Base-by-base conservation (phyloP, 2,888 invertebrate species). In the Anthrax anthrax region DNA sequence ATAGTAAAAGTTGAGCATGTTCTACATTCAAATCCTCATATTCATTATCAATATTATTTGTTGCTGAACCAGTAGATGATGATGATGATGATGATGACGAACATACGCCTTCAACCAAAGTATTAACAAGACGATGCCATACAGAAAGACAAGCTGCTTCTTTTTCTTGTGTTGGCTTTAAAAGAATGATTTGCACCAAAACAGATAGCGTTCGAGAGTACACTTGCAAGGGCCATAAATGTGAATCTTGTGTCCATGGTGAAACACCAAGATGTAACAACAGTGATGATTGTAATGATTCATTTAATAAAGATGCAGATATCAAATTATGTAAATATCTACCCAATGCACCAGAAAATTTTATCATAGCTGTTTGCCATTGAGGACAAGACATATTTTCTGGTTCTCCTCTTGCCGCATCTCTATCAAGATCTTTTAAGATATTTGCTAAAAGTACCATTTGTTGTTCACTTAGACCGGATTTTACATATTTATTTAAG, bases 1-100 rank as follows among this genome's bases (percentile, higher is more conserved):
- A 95, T 10, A 96, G 75, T 51, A 96, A 69, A 36, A 96, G 73
- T 65, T 96, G 95, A 0, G 92, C 86, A 67, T 96, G 95, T 64
- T 96, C 96, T 43, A 95, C 90, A 65, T 95, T 96, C 50, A 96
- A 71, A 72, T 95, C 95, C 78, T 66, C 67, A 49, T 61, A 64
- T 47, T 69, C 69, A 2, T 58, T 47, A 45, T 69, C 65, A 37
- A 60, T 57, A 41, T 54, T 55, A 40, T 61, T 49, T 48, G 47
- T 49, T 50, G 48, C 55, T 52, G 17, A 57, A 55, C n/a, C 55
- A 8, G 23, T 27, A 43, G 50, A 47, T 18, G 48, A 47, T 23
- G 23, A 1, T 18, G 39, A 13, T 3, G 37, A 37, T 16, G 36
- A 18, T 19, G 47, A 50, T 38, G 57, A 50, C 5, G 62, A 60